Percentiles rank a stretch among this genome's conserved stretches.
Conservation (phyloP, 2,888 invertebrate species). For the Pardosa pseudoannulata region DNA sequence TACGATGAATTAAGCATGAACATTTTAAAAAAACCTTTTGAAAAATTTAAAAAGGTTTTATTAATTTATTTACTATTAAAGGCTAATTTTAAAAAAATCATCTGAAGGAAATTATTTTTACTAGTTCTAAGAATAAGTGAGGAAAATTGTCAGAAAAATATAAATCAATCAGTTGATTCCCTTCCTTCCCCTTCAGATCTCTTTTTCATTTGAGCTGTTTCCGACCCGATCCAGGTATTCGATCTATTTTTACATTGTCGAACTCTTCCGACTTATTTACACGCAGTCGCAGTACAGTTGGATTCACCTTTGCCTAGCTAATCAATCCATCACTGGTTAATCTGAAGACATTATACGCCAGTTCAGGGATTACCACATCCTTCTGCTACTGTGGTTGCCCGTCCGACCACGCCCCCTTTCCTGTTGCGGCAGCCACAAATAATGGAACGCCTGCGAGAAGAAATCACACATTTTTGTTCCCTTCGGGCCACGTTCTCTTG, state of each 20-base stretch:
- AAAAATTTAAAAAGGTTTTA: too few species aligned
- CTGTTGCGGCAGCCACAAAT: constrained; percentile 42
- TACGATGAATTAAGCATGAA: too few species aligned
- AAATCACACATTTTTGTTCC: constrained; percentile 20
- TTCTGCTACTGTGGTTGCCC: constrained; percentile 28
- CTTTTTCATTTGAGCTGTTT: too few species aligned
- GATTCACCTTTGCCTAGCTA: background rate
- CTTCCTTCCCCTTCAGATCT: too few species aligned
- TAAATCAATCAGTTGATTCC: too few species aligned
- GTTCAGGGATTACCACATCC: constrained; percentile 34
- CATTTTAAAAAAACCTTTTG: too few species aligned
- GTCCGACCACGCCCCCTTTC: constrained; percentile 53
- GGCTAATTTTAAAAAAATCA: too few species aligned
- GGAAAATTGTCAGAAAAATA: too few species aligned
- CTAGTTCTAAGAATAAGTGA: too few species aligned
- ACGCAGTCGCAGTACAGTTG: background rate
- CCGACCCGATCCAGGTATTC: too few species aligned
- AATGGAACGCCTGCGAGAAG: background rate
- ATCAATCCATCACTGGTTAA: constrained; percentile 42
- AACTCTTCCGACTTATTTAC: background rate
- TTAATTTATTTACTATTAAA: too few species aligned
- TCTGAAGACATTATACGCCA: constrained; percentile 22
- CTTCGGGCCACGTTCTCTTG: constrained; percentile 20
- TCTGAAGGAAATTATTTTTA: too few species aligned
- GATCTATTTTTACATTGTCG: background rate